Base-by-base conservation (phyloP, 2,888 invertebrate genomes). In the Crocallis elinguaria region DNA sequence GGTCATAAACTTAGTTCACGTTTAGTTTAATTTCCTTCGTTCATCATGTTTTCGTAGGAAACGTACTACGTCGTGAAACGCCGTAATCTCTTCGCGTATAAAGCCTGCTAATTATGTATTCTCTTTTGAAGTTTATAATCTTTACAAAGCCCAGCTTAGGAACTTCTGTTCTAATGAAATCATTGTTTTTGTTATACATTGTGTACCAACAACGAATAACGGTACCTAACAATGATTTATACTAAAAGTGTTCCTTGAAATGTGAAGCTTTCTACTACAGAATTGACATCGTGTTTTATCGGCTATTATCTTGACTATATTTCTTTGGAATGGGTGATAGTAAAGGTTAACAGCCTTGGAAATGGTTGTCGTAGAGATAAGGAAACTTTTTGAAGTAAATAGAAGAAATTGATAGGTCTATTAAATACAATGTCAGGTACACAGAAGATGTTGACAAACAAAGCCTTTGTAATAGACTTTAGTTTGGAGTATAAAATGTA, bases 281-380 rank as follows among this genome's bases (percentile, higher is more conserved):
- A n/a, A n/a, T 46, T 57, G 49, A 63, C 62, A 59, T 51, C 46
- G 57, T 48, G 63, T 62, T 71, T 66, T 66, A 58, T 60, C 38
- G 60, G 60, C 66, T 67, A 66, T 72, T 73, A 73, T 65, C 66
- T 52, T 37, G 54, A 63, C 51, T 56, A 69, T 75, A 73, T 71
- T 65, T 75, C 71, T 75, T 63, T 52, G 46, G 57, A 75, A 76
- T 75, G 63, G 71, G 65, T 66, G 60, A 66, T 67, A 69, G 67
- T 59, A 62, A 54, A 44, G 54, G 54, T 57, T 51, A 57, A 54
- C 30, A 45, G 48, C 50, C 49, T 30, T 19, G 46, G 39, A 41
- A 52, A 64, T 54, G 35, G 42, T 41, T 51, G 43, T 58, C 51
- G 41, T 44, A 32, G 44, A 29, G 44, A 57, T 43, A 44, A 37